Conservation (phyloP, 2,888 invertebrate species). For the Acleris literana region DNA sequence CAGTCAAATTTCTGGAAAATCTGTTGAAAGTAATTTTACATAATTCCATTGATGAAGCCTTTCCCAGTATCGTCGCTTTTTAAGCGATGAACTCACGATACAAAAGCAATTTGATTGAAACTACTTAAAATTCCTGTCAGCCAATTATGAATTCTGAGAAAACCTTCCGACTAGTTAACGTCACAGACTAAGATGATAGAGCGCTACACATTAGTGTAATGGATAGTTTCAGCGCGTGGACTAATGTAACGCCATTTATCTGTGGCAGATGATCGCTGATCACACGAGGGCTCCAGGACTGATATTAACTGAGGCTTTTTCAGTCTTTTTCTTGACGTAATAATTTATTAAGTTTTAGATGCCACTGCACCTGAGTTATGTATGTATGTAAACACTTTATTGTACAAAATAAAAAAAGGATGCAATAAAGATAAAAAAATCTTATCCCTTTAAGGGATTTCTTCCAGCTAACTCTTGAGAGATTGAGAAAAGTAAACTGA, state of each 20-base stretch:
- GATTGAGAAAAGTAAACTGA: no score
- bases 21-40: neutral
- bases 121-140: conserved; percentile 23
- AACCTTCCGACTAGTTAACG: conserved; percentile 25
- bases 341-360: no score
- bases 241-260: conserved; percentile 59
- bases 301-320: neutral
- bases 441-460: no score
- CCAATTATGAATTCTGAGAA: conserved; percentile 32
- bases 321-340: no score
- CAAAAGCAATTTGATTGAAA: neutral
- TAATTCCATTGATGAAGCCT: neutral
- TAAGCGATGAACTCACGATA: conserved; percentile 1
- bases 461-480: no score
- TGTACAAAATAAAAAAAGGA: no score
- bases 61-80: neutral
- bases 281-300: neutral
- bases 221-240: conserved; percentile 53
- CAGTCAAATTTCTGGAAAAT: no score
- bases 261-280: conserved; percentile 37
- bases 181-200: conserved; percentile 49
- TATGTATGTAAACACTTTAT: no score
- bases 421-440: no score
- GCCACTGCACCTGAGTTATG: no score
- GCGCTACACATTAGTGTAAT: conserved; percentile 46